Percentiles rank a stretch among this genome's conserved stretches.
These are phyloP conservation scores for Nyctibius bracteatus DNA, from an alignment of 2,113 vertebrate species.

Conservation along the genomic window DNA sequence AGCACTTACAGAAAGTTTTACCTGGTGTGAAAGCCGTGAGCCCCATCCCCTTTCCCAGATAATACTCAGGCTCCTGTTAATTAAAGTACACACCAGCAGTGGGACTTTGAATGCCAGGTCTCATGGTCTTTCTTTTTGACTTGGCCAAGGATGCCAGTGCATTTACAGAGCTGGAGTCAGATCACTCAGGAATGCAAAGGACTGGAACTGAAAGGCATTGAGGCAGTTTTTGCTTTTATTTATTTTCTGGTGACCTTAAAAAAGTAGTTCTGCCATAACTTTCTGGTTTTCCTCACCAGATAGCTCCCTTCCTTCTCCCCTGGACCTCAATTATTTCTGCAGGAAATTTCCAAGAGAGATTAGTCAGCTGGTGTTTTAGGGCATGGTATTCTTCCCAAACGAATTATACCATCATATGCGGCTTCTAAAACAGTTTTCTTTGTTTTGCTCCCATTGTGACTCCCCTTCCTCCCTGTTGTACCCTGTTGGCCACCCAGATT, in stretches of 20 bases:
- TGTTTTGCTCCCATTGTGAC: background rate
- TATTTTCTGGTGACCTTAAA: slow-evolving; percentile 4
- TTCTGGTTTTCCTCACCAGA: background rate
- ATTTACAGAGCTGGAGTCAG: slow-evolving; percentile 41
- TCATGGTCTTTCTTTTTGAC: slow-evolving; percentile 46
- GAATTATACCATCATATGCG: background rate
- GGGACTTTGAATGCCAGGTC: background rate
- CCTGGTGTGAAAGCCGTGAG: slow-evolving; percentile 20
- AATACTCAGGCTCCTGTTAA: background rate
- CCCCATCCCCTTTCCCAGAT: slow-evolving; percentile 18
- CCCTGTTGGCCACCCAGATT: background rate
- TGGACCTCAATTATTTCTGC: background rate
- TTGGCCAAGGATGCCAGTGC: slow-evolving; percentile 43
- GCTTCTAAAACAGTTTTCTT: background rate
- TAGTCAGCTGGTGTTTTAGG: background rate
- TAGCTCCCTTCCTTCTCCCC: background rate
- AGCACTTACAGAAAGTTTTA: slow-evolving; percentile 55
- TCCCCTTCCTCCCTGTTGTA: background rate
- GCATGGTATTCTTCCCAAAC: background rate
- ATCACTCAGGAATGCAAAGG: slow-evolving; percentile 48
- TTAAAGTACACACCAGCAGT: slow-evolving; percentile 34
- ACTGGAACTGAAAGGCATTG: slow-evolving; percentile 41
- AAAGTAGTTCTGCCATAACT: background rate
- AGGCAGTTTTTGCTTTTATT: slow-evolving; percentile 21
- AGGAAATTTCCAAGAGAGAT: background rate